Percentiles rank a stretch among this genome's conserved stretches.
Evolutionary conservation across 2,888 invertebrate genomes (phyloP).

Genomic region (Lasiommata megera): DNA sequence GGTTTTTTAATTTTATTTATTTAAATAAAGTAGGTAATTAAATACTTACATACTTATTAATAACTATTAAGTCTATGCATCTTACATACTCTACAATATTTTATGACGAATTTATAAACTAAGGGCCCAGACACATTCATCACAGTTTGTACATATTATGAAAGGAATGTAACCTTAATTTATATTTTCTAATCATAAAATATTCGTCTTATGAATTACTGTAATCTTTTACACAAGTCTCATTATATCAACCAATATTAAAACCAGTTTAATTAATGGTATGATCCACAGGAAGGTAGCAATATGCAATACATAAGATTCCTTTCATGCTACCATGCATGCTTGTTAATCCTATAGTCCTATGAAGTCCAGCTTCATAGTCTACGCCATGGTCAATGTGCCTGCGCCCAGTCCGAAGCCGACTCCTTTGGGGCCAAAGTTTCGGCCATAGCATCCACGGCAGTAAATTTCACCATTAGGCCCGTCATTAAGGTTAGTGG

Average conservation of each 20-base stretch:
- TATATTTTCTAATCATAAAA: constrained; percentile 77
- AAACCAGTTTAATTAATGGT: constrained; percentile 79
- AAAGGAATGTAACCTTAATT: constrained; percentile 82
- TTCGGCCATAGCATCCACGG: constrained; percentile 92
- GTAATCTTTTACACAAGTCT: constrained; percentile 53
- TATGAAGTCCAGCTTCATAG: constrained; percentile 70
- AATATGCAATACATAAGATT: constrained; percentile 63
- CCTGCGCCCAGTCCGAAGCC: constrained; percentile 96
- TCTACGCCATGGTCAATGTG: constrained; percentile 92
- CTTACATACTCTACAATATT: constrained; percentile 67
- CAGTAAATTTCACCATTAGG: constrained; percentile 97
- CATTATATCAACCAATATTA: constrained; percentile 78
- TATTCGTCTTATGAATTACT: constrained; percentile 55
- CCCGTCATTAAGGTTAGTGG: constrained; percentile 94
- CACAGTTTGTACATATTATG: constrained; percentile 72
- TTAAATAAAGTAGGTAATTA: constrained; percentile 38
- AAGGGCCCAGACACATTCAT: constrained; percentile 80
- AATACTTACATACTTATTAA: constrained; percentile 54
- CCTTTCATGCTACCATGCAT: constrained; percentile 65
- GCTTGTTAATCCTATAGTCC: constrained; percentile 48
- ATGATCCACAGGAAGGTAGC: constrained; percentile 67
- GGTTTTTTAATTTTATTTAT: constrained; percentile 39
- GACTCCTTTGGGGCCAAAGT: constrained; percentile 93
- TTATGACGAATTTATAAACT: constrained; percentile 79
- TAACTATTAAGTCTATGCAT: constrained; percentile 60